Percentiles rank a stretch among this genome's conserved stretches.
These are phyloP conservation scores for Pammene fasciana DNA, from an alignment of 2,888 invertebrate species.

Conservation along the genomic window DNA sequence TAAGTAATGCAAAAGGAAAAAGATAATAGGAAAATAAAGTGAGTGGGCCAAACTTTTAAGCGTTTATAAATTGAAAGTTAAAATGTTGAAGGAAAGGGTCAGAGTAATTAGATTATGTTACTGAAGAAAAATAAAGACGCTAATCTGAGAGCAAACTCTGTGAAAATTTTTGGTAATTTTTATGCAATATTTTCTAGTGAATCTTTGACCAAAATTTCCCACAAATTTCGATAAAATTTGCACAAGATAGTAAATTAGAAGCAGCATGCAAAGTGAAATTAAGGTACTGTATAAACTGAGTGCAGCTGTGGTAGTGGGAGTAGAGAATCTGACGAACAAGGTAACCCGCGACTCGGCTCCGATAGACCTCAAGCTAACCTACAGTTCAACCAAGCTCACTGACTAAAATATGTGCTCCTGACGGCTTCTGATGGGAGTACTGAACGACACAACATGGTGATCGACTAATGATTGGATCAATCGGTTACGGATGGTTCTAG, in stretches of 20 bases:
- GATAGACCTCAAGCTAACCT: slow-evolving; percentile 79
- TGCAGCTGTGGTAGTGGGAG: slow-evolving; percentile 75
- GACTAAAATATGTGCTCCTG: slow-evolving; percentile 77
- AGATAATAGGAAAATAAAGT: slow-evolving; percentile 60
- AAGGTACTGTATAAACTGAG: slow-evolving; percentile 72
- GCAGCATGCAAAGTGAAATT: slow-evolving; percentile 81
- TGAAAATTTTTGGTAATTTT: slow-evolving; percentile 51
- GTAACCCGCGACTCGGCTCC: slow-evolving; percentile 71
- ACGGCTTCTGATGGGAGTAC: slow-evolving; percentile 73
- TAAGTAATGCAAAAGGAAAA: slow-evolving; percentile 65
- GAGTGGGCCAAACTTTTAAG: slow-evolving; percentile 61
- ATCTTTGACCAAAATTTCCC: slow-evolving; percentile 46
- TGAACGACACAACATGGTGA: slow-evolving; percentile 76
- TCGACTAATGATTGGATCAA: slow-evolving; percentile 79
- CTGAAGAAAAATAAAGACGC: slow-evolving; percentile 69
- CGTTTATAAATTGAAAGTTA: slow-evolving; percentile 60
- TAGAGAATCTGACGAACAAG: slow-evolving; percentile 70
- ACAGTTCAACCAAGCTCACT: slow-evolving; percentile 78
- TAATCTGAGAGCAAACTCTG: slow-evolving; percentile 62
- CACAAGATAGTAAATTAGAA: slow-evolving; percentile 72
- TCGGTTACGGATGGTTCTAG: slow-evolving; percentile 77
- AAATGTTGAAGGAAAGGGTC: slow-evolving; percentile 64
- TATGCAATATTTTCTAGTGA: slow-evolving; percentile 42
- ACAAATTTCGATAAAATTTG: slow-evolving; percentile 60
- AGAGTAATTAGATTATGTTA: slow-evolving; percentile 68